Evolutionary conservation across 1,140 invertebrate species (phyloP), one percentile per base, ranked within the genome.

Genomic region (Bemisia tabaci): DNA sequence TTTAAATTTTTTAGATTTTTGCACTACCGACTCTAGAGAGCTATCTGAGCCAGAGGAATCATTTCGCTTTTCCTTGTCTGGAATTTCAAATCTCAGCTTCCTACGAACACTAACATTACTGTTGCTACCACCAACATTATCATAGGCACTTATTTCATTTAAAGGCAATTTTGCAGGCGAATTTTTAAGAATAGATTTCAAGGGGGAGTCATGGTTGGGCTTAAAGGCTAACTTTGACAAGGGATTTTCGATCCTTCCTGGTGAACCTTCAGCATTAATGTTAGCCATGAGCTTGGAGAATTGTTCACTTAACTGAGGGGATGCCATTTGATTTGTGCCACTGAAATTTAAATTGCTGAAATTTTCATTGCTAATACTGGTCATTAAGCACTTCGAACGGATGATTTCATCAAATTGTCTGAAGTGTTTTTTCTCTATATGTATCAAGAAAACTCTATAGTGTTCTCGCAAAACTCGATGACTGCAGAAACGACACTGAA

Each of bases 351-450:
- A 48, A 48, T 48, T 62, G 1, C 26, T 70, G 21, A 71, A 62
- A 22, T 71, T 65, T 27, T 69, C 67, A 60, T 33, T 59, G 24
- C 59, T 64, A 22, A 27, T 67, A 25, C 64, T 26, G 22, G 66
- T 64, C 63, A 64, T 65, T 12, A 63, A 67, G 63, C 67, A 72
- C 33, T 72, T 71, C n/a, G 59, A 24, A n/a, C 62, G n/a, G 24
- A 73, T 63, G 61, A 67, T 65, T 22, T 69, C 67, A 62, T 70
- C 68, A 63, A 71, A 72, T 1, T 69, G 68, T n/a, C 39, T 23
- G 26, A 71, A 70, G 63, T 74, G 73, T 59, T 72, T 74, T 60
- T 71, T 73, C 60, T 73, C 72, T 21, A 74, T 68, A 67, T 74
- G 73, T 59, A 71, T 67, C 24, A 72, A 66, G 2, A 74, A 62